Conservation (phyloP, 2,888 invertebrate genomes). For the Chalcis sispes region DNA sequence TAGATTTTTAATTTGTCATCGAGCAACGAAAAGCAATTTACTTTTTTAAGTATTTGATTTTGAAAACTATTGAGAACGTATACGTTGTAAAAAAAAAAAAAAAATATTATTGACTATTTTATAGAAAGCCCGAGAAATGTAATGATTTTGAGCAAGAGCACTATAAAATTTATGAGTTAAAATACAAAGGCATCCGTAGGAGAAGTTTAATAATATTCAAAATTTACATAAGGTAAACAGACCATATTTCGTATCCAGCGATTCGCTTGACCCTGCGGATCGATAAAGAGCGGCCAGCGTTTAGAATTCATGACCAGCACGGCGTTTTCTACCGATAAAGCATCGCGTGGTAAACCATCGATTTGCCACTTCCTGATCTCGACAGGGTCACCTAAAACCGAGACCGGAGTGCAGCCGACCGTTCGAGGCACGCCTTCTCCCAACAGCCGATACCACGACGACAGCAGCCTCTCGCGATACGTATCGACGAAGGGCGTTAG, state of each 20-base stretch:
- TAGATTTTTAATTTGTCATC: no score
- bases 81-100: no score
- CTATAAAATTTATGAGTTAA: not conserved
- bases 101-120: no score
- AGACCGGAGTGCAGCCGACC: slow-evolving; percentile 81
- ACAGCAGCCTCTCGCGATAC: slow-evolving; percentile 78
- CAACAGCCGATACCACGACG: slow-evolving; percentile 79
- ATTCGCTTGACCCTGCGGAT: slow-evolving; percentile 95
- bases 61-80: no score
- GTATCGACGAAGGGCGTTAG: slow-evolving; percentile 86
- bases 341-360: slow-evolving; percentile 89
- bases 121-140: not conserved
- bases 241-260: slow-evolving; percentile 95
- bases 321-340: slow-evolving; percentile 91
- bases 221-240: slow-evolving; percentile 64
- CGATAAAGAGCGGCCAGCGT: slow-evolving; percentile 93
- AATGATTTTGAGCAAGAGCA: not conserved
- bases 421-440: slow-evolving; percentile 82
- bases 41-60: no score
- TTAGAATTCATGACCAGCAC: slow-evolving; percentile 89
- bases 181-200: not conserved
- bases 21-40: no score
- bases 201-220: not conserved
- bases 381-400: slow-evolving; percentile 85
- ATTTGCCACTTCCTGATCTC: slow-evolving; percentile 89